Conservation (phyloP, 2,888 invertebrate genomes). For the Amphiduros pacificus region DNA sequence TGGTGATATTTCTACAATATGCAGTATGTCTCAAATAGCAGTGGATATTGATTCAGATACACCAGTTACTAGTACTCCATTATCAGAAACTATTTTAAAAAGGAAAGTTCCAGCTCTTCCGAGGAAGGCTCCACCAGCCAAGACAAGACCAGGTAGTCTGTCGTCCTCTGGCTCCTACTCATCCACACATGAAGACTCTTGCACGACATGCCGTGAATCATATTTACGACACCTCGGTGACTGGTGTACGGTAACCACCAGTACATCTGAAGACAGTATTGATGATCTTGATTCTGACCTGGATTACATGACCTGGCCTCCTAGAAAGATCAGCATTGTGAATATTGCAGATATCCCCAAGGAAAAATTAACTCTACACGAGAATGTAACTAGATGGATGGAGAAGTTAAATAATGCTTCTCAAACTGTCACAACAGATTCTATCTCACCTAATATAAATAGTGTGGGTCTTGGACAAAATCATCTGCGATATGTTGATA, state of each 20-base stretch:
- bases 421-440: too few relatives aligned
- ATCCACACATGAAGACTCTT: background rate
- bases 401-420: too few relatives aligned
- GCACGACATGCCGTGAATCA: conserved; percentile 1
- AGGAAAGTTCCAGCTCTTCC: too few relatives aligned
- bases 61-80: background rate
- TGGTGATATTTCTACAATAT: background rate
- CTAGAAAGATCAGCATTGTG: background rate
- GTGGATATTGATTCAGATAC: background rate
- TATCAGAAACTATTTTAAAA: too few relatives aligned
- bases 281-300: background rate
- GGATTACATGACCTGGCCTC: background rate
- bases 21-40: background rate
- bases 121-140: too few relatives aligned
- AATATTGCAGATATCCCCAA: background rate
- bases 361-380: background rate
- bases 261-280: background rate
- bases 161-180: too few relatives aligned
- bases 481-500: too few relatives aligned
- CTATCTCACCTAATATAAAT: too few relatives aligned
- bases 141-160: too few relatives aligned
- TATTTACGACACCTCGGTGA: background rate
- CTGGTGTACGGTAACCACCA: background rate
- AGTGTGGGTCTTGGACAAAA: too few relatives aligned
- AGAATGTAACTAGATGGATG: background rate